Evolutionary conservation across 2,113 vertebrate species (phyloP).

Genomic region (Odobenus rosmarus): DNA sequence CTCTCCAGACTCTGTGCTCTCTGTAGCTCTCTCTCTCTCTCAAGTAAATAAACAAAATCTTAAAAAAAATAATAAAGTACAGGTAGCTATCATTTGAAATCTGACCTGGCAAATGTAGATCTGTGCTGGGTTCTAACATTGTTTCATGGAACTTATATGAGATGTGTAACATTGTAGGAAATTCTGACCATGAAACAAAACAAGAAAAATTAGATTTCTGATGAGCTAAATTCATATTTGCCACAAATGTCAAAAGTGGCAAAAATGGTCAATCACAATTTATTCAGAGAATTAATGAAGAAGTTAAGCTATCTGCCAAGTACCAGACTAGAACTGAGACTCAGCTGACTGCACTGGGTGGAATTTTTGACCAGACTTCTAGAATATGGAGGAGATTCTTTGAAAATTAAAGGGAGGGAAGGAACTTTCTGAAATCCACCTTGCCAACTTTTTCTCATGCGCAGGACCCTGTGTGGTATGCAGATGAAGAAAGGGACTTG

Average conservation of each 20-base stretch:
- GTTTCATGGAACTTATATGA: not conserved
- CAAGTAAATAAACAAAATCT: too few relatives aligned
- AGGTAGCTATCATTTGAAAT: not conserved
- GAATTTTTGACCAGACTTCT: not conserved
- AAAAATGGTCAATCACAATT: not conserved
- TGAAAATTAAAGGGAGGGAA: not conserved
- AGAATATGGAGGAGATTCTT: not conserved
- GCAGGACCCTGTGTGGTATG: not conserved
- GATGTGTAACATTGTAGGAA: not conserved
- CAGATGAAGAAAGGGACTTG: not conserved
- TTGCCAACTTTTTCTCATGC: not conserved
- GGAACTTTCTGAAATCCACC: not conserved
- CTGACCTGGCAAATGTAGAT: not conserved
- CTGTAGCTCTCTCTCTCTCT: too few relatives aligned
- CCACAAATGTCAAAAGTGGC: not conserved
- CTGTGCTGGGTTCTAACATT: not conserved
- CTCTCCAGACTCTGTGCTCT: too few relatives aligned
- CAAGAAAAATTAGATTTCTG: not conserved
- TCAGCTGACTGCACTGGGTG: rapidly evolving
- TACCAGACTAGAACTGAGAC: not conserved
- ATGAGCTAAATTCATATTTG: not conserved
- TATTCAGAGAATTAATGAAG: not conserved
- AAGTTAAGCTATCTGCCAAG: not conserved
- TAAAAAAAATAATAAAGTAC: not conserved
- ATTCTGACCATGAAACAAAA: not conserved